Conservation (phyloP, 2,888 invertebrate species). For the Crocallis elinguaria region DNA sequence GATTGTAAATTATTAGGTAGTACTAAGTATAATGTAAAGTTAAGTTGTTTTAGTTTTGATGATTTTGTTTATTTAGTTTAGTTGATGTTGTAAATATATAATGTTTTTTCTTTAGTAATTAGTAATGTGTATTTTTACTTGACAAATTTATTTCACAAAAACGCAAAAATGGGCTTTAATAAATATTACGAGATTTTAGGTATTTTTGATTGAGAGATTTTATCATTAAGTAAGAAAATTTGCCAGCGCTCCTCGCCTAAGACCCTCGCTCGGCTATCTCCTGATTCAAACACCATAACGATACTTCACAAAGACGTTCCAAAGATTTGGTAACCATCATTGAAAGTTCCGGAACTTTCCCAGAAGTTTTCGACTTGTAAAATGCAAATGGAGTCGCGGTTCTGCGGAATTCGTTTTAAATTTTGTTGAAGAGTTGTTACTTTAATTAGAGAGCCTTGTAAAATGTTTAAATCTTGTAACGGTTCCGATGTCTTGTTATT, state of each 20-base stretch:
- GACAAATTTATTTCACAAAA: no score
- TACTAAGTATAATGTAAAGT: no score
- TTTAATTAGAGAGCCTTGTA: constrained; percentile 17
- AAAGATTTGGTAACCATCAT: constrained; percentile 46
- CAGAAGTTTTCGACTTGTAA: constrained; percentile 44
- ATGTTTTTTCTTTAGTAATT: no score
- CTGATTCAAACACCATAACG: constrained; percentile 46
- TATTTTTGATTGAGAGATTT: not conserved
- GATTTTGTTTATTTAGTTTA: no score
- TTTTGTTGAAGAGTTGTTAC: constrained; percentile 25
- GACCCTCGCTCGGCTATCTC: constrained; percentile 27
- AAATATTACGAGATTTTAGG: no score
- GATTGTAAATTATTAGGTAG: no score
- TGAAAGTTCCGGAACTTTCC: constrained; percentile 24
- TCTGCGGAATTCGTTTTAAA: constrained; percentile 27
- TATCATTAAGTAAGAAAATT: constrained; percentile 1
- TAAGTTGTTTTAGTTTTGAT: no score
- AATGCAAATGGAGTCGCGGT: constrained; percentile 41
- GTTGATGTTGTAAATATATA: no score
- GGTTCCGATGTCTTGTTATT: not conserved
- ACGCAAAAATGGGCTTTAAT: no score
- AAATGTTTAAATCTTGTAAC: constrained; percentile 11
- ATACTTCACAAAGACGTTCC: constrained; percentile 45
- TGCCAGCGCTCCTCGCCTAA: not conserved
- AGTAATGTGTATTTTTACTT: no score